Base-by-base conservation (phyloP, 2,113 vertebrate genomes). In the Benitochromis conjunctus region DNA sequence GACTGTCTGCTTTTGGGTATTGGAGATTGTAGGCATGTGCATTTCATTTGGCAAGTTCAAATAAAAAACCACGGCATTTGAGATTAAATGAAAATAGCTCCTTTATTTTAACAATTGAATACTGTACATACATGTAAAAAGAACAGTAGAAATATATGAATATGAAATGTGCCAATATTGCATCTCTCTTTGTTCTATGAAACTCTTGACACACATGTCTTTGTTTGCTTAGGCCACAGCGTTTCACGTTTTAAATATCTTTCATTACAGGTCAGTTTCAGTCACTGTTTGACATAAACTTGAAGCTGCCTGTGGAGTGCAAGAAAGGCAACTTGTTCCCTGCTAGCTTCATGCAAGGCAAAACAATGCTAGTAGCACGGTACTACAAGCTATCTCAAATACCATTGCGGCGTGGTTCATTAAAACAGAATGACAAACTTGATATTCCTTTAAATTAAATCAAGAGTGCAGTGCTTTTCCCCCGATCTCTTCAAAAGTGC, bases 91-190 rank as follows among this genome's bases (percentile, higher is more conserved):
- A 94, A 95, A 95, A 95, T 94, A 93, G 89, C 53, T 93, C 62
- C 92, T 94, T 95, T 92, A 92, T 95, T 95, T 89, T 71, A 88
- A 92, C 79, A 93, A 87, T 55, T 83, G 69, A 92, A 93, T 86
- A 92, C 90, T 93, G 91, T 91, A 95, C 91, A 93, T 83, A 90
- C 91, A 94, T 78, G 90, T 94, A 92, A 91, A 95, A 94, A 95
- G 89, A 84, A 86, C 86, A 92, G 89, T 90, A 93, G 82, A 94
- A 94, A 92, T 85, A 86, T 91, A 90, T 31, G 53, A 86, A 90
- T 85, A 85, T 77, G 83, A 88, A 80, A 92, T 82, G 85, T 80
- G 83, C 83, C 88, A 79, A 57, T 83, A 81, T 81, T 88, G 83
- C 88, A 91, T 82, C 85, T 62, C 26, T 80, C 36, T 84, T 90